Evolutionary conservation across 2,888 invertebrate genomes (phyloP).

Genomic region (Bellardia bayeri): DNA sequence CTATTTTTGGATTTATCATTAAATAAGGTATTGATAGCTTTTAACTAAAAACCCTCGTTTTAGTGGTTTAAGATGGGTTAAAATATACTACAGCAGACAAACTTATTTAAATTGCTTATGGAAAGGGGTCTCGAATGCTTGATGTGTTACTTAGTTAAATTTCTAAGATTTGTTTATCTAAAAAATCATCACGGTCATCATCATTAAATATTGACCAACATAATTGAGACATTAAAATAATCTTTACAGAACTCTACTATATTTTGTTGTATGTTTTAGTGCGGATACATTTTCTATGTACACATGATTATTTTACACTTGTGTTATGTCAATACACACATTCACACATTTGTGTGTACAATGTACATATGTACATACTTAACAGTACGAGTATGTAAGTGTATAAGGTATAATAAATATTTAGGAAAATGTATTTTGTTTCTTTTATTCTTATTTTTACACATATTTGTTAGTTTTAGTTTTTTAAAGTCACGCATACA

Average conservation of each 20-base stretch:
- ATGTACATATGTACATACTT: not conserved
- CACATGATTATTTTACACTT: not conserved
- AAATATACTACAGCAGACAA: not conserved
- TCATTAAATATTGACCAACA: conserved; percentile 31
- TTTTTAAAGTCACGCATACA: no score
- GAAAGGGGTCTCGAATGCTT: not conserved
- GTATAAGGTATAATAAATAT: no score
- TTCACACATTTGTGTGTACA: not conserved
- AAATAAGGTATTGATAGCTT: no score
- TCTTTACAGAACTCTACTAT: not conserved
- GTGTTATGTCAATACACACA: not conserved
- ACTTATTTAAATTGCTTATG: not conserved
- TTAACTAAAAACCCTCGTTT: no score
- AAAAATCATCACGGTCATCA: conserved; percentile 25
- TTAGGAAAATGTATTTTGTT: not conserved
- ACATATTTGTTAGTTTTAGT: not conserved
- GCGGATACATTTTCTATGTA: conserved; percentile 2
- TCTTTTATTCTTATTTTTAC: conserved; percentile 1
- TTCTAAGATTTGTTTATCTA: conserved; percentile 8
- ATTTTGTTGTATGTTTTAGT: not conserved
- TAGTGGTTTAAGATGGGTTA: not conserved
- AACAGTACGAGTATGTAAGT: not conserved
- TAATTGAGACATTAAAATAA: conserved; percentile 42
- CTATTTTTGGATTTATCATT: no score
- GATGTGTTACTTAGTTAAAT: conserved; percentile 1